phyloP scores from a whole-genome alignment of 2,113 vertebrate species.

The Calidris pygmaea region DNA sequence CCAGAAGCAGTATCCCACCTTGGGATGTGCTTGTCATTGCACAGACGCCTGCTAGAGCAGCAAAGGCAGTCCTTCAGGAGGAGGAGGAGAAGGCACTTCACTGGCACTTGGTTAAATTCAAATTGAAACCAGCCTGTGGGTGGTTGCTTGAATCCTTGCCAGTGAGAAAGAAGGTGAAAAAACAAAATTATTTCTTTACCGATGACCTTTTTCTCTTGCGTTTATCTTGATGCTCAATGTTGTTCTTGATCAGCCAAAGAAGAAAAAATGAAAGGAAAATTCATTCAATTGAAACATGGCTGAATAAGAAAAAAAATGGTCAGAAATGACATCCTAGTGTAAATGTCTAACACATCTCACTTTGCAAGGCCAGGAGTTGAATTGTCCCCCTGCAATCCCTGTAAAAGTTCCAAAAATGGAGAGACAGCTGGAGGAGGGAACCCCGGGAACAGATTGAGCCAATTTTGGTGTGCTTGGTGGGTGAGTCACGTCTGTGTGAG shows the following conservation, averaged over 20 bases:
- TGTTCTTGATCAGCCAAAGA: not conserved
- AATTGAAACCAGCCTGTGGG: not conserved
- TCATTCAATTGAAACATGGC: not conserved
- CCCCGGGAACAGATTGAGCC: not conserved
- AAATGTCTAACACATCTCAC: not conserved
- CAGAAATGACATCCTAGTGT: not conserved
- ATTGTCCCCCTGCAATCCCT: not conserved
- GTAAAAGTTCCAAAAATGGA: not conserved
- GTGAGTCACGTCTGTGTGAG: not conserved
- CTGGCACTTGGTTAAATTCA: not conserved
- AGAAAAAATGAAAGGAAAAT: not conserved
- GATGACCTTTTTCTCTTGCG: not conserved
- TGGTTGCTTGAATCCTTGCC: not conserved
- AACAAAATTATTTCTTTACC: not conserved
- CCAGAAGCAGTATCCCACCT: not conserved
- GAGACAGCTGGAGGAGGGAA: not conserved
- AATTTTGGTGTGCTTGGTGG: rapidly evolving
- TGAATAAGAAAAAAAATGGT: not conserved
- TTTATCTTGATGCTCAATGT: not conserved
- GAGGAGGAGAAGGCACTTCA: not conserved
- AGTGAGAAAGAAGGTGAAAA: not conserved
- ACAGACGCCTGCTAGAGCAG: not conserved
- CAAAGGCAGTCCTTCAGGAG: not conserved
- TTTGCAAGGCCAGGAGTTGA: not conserved
- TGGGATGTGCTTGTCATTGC: rapidly evolving